phyloP scores from a whole-genome alignment of 2,113 vertebrate species.

The Caranx melampygus region DNA sequence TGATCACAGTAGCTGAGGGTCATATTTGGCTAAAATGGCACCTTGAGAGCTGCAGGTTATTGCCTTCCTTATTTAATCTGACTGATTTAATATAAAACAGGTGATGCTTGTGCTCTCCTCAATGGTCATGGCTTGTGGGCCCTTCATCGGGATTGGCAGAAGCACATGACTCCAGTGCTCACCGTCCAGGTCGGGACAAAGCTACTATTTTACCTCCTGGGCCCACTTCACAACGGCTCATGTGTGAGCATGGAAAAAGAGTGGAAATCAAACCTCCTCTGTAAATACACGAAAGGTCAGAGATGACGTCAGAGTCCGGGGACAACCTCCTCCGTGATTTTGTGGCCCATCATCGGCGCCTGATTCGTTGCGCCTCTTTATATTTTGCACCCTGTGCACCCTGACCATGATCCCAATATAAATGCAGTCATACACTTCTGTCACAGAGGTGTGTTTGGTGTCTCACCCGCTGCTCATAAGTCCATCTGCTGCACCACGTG shows the following conservation, averaged over 20 bases:
- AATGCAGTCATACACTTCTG: constrained; percentile 48
- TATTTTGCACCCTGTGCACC: constrained; percentile 72
- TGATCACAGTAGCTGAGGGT: constrained; percentile 33
- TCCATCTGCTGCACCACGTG: constrained; percentile 28
- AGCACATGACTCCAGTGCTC: constrained; percentile 62
- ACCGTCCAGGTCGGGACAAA: constrained; percentile 77
- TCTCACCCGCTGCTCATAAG: constrained; percentile 34
- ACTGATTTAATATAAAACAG: constrained; percentile 81
- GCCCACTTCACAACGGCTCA: constrained; percentile 70
- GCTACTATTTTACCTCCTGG: constrained; percentile 79
- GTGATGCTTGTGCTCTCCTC: constrained; percentile 72
- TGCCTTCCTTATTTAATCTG: constrained; percentile 77
- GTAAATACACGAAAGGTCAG: constrained; percentile 83
- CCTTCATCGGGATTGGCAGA: constrained; percentile 75
- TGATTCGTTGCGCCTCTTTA: constrained; percentile 65
- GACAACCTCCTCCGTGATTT: constrained; percentile 61
- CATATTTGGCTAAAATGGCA: constrained; percentile 36
- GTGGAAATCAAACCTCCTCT: constrained; percentile 80
- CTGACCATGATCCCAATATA: constrained; percentile 64
- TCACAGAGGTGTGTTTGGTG: constrained; percentile 54
- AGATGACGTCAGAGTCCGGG: constrained; percentile 73
- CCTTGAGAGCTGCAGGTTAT: constrained; percentile 61
- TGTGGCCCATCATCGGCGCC: constrained; percentile 60
- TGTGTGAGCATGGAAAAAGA: constrained; percentile 80
- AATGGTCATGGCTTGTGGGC: constrained; percentile 62